A percentile compares a stretch with the other conserved stretches of the same genome.
These are phyloP conservation scores for Eledona agricola DNA, from an alignment of 2,888 invertebrate genomes.

Conservation along the genomic window DNA sequence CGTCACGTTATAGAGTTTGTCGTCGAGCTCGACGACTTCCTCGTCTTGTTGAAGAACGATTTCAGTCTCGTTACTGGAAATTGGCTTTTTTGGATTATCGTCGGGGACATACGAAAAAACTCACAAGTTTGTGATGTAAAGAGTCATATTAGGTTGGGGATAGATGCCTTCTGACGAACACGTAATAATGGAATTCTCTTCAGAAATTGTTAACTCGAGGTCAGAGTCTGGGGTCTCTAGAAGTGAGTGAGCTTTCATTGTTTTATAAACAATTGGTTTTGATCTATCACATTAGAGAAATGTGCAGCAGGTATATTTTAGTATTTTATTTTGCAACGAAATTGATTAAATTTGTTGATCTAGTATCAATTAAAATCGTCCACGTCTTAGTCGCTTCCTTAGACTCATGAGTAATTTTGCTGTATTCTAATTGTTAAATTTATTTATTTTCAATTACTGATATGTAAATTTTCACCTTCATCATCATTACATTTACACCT, in stretches of 20 bases:
- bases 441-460: too few relatives aligned
- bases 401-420: too few relatives aligned
- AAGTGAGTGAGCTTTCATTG: conserved; percentile 3
- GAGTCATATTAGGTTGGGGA: conserved; percentile 65
- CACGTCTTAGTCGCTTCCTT: too few relatives aligned
- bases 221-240: conserved; percentile 21
- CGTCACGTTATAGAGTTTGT: conserved; percentile 40
- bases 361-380: too few relatives aligned
- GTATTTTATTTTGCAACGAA: too few relatives aligned
- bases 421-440: too few relatives aligned
- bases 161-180: conserved; percentile 68
- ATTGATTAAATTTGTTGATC: too few relatives aligned
- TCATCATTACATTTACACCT: too few relatives aligned
- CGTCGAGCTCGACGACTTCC: conserved; percentile 40
- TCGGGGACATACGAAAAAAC: conserved; percentile 42
- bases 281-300: too few relatives aligned
- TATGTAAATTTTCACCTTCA: too few relatives aligned
- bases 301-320: too few relatives aligned
- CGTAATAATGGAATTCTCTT: conserved; percentile 62
- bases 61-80: conserved; percentile 51
- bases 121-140: conserved; percentile 52
- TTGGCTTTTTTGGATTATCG: conserved; percentile 9
- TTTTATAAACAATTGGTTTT: conserved; percentile 1
- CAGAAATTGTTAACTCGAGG: conserved; percentile 11
- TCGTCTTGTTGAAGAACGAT: conserved; percentile 43